These are phyloP conservation scores for Iguana delicatissima DNA, from an alignment of 2,797 vertebrate species.

Conservation along the genomic window DNA sequence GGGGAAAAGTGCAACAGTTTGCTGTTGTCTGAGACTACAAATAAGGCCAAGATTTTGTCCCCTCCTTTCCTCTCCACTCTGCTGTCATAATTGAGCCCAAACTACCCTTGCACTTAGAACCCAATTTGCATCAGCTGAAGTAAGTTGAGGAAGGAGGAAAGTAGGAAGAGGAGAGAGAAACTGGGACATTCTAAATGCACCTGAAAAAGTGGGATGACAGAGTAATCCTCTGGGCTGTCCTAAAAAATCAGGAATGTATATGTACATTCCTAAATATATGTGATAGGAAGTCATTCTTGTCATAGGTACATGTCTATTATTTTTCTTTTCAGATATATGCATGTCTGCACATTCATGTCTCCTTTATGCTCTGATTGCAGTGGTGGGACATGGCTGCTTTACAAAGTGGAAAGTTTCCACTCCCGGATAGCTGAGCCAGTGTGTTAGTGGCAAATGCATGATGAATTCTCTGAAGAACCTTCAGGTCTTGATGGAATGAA, in stretches of 20 bases:
- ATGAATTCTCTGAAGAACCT: slow-evolving; percentile 15
- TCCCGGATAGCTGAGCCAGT: background rate
- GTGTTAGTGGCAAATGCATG: background rate
- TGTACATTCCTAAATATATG: background rate
- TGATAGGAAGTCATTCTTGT: background rate
- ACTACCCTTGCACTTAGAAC: no score
- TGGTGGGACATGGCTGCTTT: background rate
- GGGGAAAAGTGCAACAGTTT: no score
- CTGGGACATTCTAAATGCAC: no score
- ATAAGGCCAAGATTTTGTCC: no score
- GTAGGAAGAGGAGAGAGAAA: background rate
- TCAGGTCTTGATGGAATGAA: background rate
- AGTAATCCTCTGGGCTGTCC: no score
- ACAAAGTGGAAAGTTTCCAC: background rate
- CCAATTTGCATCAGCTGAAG: no score
- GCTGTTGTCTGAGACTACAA: no score
- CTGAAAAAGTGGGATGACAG: no score
- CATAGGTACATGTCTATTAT: background rate
- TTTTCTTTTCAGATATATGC: background rate
- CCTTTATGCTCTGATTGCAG: background rate
- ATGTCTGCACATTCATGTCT: background rate
- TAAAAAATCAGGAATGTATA: no score
- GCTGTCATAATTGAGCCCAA: no score
- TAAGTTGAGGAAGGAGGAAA: background rate
- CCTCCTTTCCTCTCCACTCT: no score